phyloP scores from a whole-genome alignment of 1,140 invertebrate genomes.

The Trichonephila clavata region DNA sequence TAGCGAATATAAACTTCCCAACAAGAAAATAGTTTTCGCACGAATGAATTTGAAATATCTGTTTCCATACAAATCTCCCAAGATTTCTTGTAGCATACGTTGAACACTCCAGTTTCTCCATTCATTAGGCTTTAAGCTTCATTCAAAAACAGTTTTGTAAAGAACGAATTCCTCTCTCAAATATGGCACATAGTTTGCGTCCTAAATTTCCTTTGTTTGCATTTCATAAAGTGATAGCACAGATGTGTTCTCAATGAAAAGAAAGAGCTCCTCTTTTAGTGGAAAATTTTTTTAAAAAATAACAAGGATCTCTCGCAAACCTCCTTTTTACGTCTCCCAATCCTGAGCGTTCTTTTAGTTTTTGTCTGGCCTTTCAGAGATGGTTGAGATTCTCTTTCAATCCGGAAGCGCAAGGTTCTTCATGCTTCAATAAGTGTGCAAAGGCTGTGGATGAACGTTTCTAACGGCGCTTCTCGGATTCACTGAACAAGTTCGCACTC shows the following conservation, averaged over 20 bases:
- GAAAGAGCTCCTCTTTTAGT: neutral
- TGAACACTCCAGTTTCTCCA: too few relatives aligned
- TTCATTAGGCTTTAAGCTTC: neutral
- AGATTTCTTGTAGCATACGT: too few relatives aligned
- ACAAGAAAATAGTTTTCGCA: too few relatives aligned
- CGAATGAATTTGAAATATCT: too few relatives aligned
- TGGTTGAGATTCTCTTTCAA: constrained; percentile 9
- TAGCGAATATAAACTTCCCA: too few relatives aligned
- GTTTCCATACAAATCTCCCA: too few relatives aligned
- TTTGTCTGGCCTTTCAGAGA: neutral
- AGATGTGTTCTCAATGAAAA: neutral
- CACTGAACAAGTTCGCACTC: neutral
- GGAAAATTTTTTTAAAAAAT: neutral
- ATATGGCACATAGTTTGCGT: neutral
- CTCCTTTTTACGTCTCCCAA: neutral
- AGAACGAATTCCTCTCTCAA: neutral
- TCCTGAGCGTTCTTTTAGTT: neutral
- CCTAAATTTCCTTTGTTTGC: neutral
- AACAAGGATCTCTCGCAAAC: constrained; percentile 4
- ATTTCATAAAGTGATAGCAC: neutral
- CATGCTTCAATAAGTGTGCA: neutral
- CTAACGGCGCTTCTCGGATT: neutral
- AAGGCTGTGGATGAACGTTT: neutral
- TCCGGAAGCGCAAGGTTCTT: constrained; percentile 6
- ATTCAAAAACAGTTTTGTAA: neutral